Evolutionary conservation across 2,113 vertebrate species (phyloP).

Genomic region (Perca schrenkii): DNA sequence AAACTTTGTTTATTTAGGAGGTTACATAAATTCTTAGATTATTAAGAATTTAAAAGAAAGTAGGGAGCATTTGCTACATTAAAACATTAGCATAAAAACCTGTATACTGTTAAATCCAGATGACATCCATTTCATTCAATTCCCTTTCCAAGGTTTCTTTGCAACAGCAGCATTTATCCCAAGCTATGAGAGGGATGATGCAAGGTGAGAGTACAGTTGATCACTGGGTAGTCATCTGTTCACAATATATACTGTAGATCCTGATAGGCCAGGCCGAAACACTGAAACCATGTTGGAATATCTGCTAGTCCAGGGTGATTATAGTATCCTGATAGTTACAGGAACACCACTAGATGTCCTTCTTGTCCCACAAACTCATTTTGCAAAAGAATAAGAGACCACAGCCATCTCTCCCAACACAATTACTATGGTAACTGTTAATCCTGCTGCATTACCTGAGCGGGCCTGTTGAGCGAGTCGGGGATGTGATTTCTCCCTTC

Average conservation of each 20-base stretch:
- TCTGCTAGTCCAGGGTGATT: not conserved
- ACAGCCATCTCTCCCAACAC: not conserved
- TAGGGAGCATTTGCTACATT: too few relatives aligned
- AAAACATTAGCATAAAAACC: too few relatives aligned
- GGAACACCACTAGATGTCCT: conserved; percentile 61
- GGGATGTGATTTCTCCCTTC: not conserved
- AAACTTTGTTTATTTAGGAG: too few relatives aligned
- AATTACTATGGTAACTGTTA: conserved; percentile 40
- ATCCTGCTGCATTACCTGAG: conserved; percentile 27
- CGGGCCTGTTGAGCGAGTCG: conserved; percentile 1
- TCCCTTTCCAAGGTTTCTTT: not conserved
- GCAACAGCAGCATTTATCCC: too few relatives aligned
- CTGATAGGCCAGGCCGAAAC: not conserved
- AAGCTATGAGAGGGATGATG: not conserved
- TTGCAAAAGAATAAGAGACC: not conserved
- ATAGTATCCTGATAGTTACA: not conserved
- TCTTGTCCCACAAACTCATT: conserved; percentile 17
- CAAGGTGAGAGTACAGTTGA: not conserved
- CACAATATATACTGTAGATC: too few relatives aligned
- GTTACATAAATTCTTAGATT: too few relatives aligned
- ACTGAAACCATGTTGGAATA: not conserved
- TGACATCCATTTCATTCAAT: not conserved
- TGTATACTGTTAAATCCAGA: not conserved
- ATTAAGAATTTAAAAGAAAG: too few relatives aligned
- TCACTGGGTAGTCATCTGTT: not conserved